Conservation (phyloP, 2,113 vertebrate genomes). For the Theristicus caerulescens region DNA sequence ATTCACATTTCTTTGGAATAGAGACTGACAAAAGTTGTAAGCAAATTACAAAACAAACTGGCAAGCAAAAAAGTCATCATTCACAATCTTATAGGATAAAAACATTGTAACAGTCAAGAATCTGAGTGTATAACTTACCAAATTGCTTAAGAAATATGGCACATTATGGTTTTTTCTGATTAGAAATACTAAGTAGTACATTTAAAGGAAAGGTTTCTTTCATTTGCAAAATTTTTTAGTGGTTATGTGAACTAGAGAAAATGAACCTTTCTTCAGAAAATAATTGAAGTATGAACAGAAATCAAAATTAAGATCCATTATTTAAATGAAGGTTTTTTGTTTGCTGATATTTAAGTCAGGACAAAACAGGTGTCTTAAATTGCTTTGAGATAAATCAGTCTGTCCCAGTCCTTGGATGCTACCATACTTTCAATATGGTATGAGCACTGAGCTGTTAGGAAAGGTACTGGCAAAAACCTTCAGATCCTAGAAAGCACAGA, state of each 20-base stretch:
- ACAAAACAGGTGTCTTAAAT: background rate
- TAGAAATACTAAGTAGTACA: background rate
- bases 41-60: background rate
- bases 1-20: background rate
- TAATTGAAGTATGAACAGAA: background rate
- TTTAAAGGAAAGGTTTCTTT: background rate
- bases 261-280: background rate
- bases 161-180: background rate
- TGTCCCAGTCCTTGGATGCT: background rate
- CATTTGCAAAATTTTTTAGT: background rate
- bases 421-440: rapidly evolving
- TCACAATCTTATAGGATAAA: background rate
- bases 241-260: background rate
- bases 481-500: background rate
- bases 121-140: background rate
- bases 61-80: background rate
- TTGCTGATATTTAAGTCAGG: background rate
- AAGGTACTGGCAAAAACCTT: background rate
- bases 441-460: background rate
- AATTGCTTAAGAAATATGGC: background rate
- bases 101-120: background rate
- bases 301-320: background rate
- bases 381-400: background rate
- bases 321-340: background rate
- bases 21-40: background rate